These are phyloP conservation scores for Piprites chloris DNA, from an alignment of 2,113 vertebrate genomes.

Conservation along the genomic window DNA sequence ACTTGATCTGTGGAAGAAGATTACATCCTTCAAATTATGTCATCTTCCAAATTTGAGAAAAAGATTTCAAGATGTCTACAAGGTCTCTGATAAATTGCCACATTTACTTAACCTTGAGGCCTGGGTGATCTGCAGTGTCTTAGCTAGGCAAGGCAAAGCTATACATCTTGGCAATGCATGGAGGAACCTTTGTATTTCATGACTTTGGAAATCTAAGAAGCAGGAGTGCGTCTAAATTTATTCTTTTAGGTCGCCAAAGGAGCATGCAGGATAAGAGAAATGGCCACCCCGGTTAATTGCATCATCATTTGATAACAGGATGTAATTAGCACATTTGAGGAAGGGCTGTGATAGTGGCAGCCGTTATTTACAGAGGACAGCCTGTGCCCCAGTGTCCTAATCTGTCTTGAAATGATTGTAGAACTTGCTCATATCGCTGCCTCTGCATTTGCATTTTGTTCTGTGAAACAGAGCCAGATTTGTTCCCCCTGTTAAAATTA, in stretches of 20 bases:
- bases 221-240: not conserved
- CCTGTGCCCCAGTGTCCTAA: not conserved
- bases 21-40: not conserved
- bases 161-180: not conserved
- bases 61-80: not conserved
- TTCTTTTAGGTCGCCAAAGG: not conserved
- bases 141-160: not conserved
- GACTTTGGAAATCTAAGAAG: not conserved
- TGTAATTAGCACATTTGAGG: slow-evolving; percentile 31
- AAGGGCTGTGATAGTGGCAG: not conserved
- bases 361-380: not conserved
- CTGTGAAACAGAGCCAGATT: not conserved
- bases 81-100: not conserved
- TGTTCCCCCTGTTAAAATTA: not conserved
- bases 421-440: not conserved
- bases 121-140: not conserved
- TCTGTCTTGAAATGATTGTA: not conserved
- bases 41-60: not conserved
- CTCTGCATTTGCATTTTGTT: not conserved
- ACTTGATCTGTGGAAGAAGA: not conserved
- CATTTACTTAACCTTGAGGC: slow-evolving; percentile 7
- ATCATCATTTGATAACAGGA: slow-evolving; percentile 34
- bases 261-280: not conserved
- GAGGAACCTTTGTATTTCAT: not conserved
- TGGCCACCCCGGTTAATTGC: not conserved